Base-by-base conservation (phyloP, 2,888 invertebrate genomes). In the Epistrophe grossulariae region DNA sequence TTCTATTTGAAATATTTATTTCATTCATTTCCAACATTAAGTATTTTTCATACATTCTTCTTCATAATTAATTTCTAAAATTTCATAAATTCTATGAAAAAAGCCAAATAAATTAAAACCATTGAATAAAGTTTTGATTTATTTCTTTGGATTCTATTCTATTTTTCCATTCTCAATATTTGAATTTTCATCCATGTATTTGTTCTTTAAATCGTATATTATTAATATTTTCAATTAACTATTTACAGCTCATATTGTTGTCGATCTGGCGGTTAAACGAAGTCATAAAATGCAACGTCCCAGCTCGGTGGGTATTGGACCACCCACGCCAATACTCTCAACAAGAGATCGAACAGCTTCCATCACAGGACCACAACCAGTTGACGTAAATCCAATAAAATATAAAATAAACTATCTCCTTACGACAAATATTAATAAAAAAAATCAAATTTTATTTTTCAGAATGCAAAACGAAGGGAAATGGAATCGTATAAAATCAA, bases 391-490 rank as follows among this genome's bases (percentile, higher is more conserved):
- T 96, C 95, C 10, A 91, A 82, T 59, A 57, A n/a, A 31, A 6
- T 13, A 35, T 35, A 24, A n/a, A n/a, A 55, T 15, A 31, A 31
- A 15, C 1, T 15, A 28, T 13, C 24, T 10, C 9, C 6, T 48
- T 50, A 15, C 43, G 7, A 8, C 5, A 43, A 43, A 43, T 4
- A 11, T 7, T 19, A 17, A 38, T 24, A 24, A 50, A 11, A 55
- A 60, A 40, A 68, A 60, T 17, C 43, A 0, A 17, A 52, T 60
- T 73, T 70, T 28, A 52, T 59, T 57, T 38, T 38, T 76, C 93
- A 98, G 98, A 95, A 96, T 89, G 97, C 97, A 91, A 97, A 97
- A 91, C 96, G 97, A 90, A 94, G 96, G 52, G 97, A 98, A 93
- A 94, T 98, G 92, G 97, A 97, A 91, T 95, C 95, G 79, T 96